phyloP scores from a whole-genome alignment of 2,888 invertebrate genomes.

The Chrysotoxum bicinctum region DNA sequence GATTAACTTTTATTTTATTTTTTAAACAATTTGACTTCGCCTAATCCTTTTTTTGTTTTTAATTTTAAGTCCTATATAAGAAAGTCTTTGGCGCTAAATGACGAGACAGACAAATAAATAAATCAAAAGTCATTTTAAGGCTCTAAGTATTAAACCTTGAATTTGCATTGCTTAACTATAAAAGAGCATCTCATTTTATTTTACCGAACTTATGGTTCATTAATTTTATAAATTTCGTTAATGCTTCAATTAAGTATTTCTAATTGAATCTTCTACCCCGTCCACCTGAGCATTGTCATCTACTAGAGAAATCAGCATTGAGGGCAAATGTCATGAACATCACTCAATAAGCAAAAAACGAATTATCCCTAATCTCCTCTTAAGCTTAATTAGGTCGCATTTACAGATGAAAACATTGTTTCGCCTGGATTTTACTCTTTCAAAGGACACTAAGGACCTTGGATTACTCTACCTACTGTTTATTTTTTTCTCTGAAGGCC shows the following conservation, averaged over 20 bases:
- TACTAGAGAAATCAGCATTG: background rate
- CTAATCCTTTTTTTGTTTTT: no score
- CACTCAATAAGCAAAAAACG: background rate
- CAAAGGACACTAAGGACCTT: background rate
- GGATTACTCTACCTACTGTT: background rate
- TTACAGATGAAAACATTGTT: constrained; percentile 25
- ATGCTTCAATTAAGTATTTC: background rate
- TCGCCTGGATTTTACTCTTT: background rate
- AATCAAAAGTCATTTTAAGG: no score
- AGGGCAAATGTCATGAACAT: constrained; percentile 18
- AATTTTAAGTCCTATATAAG: no score
- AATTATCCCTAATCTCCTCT: constrained; percentile 5
- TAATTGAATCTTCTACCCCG: background rate
- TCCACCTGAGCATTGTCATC: background rate
- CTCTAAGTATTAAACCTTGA: no score
- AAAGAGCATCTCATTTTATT: no score
- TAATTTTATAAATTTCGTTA: background rate
- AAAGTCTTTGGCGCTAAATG: no score
- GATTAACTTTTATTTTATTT: no score
- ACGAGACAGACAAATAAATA: no score
- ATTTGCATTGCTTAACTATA: no score
- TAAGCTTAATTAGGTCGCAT: constrained; percentile 35
- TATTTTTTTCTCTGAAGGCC: background rate
- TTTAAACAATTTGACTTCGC: no score
- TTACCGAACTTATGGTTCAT: no score